phyloP scores from a whole-genome alignment of 2,113 vertebrate genomes.

The Chrysemys picta region DNA sequence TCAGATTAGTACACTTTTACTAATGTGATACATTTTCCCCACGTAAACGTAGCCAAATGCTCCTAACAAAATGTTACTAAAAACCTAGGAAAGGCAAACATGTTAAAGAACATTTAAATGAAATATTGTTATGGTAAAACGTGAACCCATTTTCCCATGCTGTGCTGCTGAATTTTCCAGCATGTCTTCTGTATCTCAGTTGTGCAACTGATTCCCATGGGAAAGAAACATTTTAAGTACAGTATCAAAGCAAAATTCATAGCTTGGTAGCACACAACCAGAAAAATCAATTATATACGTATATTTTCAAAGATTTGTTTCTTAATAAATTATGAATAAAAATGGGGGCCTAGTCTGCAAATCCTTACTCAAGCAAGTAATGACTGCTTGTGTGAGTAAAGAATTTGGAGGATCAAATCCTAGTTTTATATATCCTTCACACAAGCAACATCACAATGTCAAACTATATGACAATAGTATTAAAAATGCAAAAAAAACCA shows the following conservation, averaged over 20 bases:
- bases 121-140: slow-evolving; percentile 41
- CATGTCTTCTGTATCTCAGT: background rate
- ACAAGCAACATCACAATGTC: background rate
- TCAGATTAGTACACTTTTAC: background rate
- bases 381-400: background rate
- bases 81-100: background rate
- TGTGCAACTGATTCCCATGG: background rate
- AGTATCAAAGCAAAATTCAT: background rate
- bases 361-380: background rate
- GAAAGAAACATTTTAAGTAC: slow-evolving; percentile 15
- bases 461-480: background rate
- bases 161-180: slow-evolving; percentile 34
- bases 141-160: slow-evolving; percentile 19
- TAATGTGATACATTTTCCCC: background rate
- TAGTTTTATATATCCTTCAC: background rate
- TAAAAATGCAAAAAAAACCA: background rate
- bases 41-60: background rate
- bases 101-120: background rate
- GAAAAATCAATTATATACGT: background rate
- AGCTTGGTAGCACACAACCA: background rate
- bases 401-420: background rate
- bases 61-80: background rate
- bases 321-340: background rate
- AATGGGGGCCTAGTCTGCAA: background rate
- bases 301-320: background rate